A percentile compares a stretch with the other conserved stretches of the same genome.
Evolutionary conservation across 2,888 invertebrate species (phyloP).

Genomic region (Dicyrtoma fusca): DNA sequence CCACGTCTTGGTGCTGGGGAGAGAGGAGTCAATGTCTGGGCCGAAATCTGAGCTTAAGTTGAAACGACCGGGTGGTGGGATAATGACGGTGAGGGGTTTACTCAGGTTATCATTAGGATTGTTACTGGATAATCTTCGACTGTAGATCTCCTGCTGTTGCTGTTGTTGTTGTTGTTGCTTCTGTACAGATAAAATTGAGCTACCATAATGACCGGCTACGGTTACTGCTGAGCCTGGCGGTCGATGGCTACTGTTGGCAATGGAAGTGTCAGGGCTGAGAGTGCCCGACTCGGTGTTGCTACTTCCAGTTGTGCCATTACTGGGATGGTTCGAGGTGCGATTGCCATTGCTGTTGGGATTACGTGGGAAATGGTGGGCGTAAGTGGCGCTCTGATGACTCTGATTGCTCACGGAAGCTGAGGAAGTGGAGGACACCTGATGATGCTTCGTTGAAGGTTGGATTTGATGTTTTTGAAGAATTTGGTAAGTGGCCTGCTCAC

Average conservation of each 20-base stretch:
- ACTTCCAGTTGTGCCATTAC: conserved; percentile 13
- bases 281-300: neutral
- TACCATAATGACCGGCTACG: too few relatives aligned
- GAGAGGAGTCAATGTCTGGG: conserved; percentile 39
- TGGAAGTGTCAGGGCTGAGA: too few relatives aligned
- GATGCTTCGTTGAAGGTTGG: neutral
- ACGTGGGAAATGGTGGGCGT: conserved; percentile 21
- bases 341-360: neutral
- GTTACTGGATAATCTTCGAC: too few relatives aligned
- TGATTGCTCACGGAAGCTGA: conserved; percentile 14
- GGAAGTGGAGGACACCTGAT: conserved; percentile 3
- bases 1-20: conserved; percentile 49
- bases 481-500: conserved; percentile 30
- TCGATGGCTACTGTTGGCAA: too few relatives aligned
- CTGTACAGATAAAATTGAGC: conserved; percentile 1
- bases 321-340: neutral
- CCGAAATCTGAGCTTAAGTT: neutral
- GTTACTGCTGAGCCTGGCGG: too few relatives aligned
- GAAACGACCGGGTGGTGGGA: conserved; percentile 43
- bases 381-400: conserved; percentile 8
- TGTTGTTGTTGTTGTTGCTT: conserved; percentile 6
- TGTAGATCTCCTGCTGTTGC: neutral
- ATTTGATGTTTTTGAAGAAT: conserved; percentile 24
- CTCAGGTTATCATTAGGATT: conserved; percentile 27
- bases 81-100: conserved; percentile 49